phyloP scores from a whole-genome alignment of 2,113 vertebrate genomes.

The Rhinoderma darwinii region DNA sequence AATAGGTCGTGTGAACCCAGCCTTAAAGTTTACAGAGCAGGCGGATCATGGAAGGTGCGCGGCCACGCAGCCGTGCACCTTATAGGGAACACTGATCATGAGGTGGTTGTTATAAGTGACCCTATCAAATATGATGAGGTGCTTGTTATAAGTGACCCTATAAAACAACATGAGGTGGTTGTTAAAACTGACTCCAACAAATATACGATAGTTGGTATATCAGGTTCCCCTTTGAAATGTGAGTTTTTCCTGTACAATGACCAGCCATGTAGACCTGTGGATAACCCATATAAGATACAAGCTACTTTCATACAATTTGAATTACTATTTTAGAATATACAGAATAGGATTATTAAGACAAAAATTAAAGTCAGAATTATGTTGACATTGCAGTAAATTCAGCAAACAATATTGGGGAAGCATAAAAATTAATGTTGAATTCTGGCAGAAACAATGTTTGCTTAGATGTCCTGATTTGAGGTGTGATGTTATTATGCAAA shows the following conservation, averaged over 20 bases:
- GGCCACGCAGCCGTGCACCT: no score
- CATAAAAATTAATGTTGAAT: background rate
- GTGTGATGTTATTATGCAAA: background rate
- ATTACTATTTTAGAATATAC: background rate
- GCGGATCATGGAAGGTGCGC: no score
- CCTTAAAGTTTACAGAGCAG: no score
- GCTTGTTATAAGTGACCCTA: no score
- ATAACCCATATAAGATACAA: background rate
- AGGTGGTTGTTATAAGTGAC: no score
- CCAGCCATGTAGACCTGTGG: background rate
- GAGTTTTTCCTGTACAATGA: background rate
- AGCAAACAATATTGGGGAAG: constrained; percentile 26
- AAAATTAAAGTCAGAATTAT: constrained; percentile 1
- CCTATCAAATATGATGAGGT: no score
- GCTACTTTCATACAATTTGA: background rate
- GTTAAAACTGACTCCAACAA: no score
- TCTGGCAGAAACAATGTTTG: constrained; percentile 31
- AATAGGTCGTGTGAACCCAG: no score
- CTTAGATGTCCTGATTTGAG: constrained; percentile 17
- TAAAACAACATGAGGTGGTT: no score
- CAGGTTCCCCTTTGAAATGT: background rate
- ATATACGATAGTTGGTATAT: no score
- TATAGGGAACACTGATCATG: no score
- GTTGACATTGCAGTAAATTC: constrained; percentile 17
- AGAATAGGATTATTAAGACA: background rate